Percentiles rank a stretch among this genome's conserved stretches.
Evolutionary conservation across 2,113 vertebrate species (phyloP).

Genomic region (Sylvietta virens): DNA sequence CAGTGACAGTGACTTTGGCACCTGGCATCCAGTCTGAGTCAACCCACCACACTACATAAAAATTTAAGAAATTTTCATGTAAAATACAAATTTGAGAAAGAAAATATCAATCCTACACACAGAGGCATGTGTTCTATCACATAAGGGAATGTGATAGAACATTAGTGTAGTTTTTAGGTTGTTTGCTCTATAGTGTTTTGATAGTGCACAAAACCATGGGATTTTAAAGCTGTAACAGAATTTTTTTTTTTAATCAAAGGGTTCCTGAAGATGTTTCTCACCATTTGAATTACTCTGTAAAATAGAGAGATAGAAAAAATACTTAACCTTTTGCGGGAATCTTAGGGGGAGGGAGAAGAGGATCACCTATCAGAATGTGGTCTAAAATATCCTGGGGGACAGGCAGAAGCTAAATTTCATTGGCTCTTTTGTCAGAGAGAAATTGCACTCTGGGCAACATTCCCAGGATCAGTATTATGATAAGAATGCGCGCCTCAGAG

Average conservation of each 20-base stretch:
- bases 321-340: not conserved
- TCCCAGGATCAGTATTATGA: conserved; percentile 3
- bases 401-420: not conserved
- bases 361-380: conserved; percentile 2
- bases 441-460: conserved; percentile 26
- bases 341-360: not conserved
- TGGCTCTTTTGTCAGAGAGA: conserved; percentile 10
- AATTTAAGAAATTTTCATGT: not conserved
- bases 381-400: not conserved
- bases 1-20: not conserved
- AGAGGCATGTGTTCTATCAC: too few species aligned
- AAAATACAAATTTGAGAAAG: not conserved
- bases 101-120: not conserved
- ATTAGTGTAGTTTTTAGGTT: not conserved
- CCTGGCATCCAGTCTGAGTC: not conserved
- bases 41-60: not conserved
- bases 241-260: not conserved
- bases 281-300: not conserved
- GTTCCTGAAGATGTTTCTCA: not conserved
- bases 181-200: not conserved
- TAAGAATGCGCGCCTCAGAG: not conserved
- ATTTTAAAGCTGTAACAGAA: not conserved
- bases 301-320: not conserved
- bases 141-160: not conserved
- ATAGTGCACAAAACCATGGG: not conserved